These are phyloP conservation scores for Aphaenogaster ashmeadi DNA, from an alignment of 1,140 invertebrate species.

Conservation along the genomic window DNA sequence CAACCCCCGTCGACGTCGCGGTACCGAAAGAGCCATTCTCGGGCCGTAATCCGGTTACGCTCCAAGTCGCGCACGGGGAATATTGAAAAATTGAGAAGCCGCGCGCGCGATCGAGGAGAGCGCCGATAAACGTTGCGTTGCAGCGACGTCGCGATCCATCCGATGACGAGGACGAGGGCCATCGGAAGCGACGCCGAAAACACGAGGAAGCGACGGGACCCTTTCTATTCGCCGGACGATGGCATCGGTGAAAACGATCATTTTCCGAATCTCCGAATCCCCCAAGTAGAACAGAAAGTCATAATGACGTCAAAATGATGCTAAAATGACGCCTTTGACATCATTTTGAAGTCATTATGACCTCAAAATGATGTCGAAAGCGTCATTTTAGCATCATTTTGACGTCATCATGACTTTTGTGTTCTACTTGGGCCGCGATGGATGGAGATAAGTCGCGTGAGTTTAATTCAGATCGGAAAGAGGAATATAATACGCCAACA, in stretches of 20 bases:
- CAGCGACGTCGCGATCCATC: slow-evolving; percentile 24
- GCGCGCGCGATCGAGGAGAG: slow-evolving; percentile 46
- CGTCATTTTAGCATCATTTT: too few relatives aligned
- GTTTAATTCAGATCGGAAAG: neutral
- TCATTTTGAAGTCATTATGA: too few relatives aligned
- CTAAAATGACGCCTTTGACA: too few relatives aligned
- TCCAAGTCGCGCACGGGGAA: slow-evolving; percentile 78
- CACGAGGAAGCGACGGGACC: neutral
- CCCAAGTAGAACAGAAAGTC: too few relatives aligned
- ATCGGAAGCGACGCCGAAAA: slow-evolving; percentile 20
- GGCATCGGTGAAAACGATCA: neutral
- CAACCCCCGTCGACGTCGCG: slow-evolving; percentile 62
- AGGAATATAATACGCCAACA: neutral
- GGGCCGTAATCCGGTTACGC: slow-evolving; percentile 79
- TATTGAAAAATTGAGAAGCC: slow-evolving; percentile 81
- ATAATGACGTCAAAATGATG: too few relatives aligned
- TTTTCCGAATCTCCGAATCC: neutral
- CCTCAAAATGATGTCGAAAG: too few relatives aligned
- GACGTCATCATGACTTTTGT: too few relatives aligned
- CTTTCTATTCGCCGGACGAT: neutral
- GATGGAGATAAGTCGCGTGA: neutral
- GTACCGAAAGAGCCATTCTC: slow-evolving; percentile 81
- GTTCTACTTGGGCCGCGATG: too few relatives aligned
- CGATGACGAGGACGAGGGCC: neutral
- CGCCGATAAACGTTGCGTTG: slow-evolving; percentile 39